Conservation (phyloP, 2,113 vertebrate genomes). For the Corvus moneduloides region DNA sequence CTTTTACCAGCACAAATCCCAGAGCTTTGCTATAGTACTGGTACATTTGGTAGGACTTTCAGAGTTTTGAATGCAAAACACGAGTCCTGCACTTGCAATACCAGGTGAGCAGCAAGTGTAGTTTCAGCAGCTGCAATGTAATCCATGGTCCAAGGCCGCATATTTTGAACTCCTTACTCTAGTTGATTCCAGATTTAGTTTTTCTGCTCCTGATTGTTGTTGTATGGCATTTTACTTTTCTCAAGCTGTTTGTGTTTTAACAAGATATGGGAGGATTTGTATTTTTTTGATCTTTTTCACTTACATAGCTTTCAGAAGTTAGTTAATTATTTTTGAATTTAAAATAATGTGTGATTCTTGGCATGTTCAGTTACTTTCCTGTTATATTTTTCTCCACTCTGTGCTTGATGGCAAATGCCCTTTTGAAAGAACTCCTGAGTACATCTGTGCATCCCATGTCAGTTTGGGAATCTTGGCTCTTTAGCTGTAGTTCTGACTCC, state of each 20-base stretch:
- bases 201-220: background rate
- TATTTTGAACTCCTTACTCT: background rate
- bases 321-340: background rate
- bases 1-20: background rate
- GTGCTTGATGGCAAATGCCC: background rate
- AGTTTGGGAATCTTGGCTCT: background rate
- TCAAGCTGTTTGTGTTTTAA: background rate
- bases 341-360: background rate
- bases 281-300: background rate
- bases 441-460: background rate
- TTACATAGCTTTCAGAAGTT: background rate
- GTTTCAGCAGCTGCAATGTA: background rate
- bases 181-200: background rate
- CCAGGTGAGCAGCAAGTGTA: background rate
- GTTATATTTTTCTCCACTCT: background rate
- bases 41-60: background rate
- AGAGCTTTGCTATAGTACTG: background rate
- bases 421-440: background rate
- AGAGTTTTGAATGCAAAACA: background rate
- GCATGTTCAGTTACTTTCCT: background rate
- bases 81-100: background rate
- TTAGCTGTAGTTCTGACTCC: background rate
- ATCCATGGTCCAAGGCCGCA: fast-evolving
- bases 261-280: background rate
- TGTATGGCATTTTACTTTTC: background rate